These are phyloP conservation scores for Drosophila greeni DNA, from an alignment of 2,888 invertebrate species.

Conservation along the genomic window DNA sequence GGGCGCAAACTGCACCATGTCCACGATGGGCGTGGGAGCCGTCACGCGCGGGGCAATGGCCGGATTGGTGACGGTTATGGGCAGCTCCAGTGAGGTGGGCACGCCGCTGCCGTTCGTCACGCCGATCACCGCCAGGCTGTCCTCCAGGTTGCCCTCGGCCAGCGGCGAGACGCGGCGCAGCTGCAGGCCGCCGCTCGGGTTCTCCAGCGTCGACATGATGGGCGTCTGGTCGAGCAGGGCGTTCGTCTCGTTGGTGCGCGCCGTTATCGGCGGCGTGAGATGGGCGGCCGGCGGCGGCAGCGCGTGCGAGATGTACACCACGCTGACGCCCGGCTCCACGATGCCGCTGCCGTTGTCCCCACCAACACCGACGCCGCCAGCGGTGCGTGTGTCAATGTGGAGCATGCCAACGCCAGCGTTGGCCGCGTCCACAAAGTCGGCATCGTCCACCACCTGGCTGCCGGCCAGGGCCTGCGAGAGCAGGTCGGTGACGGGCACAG, in stretches of 20 bases:
- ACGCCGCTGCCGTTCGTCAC: conserved; percentile 80
- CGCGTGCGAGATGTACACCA: conserved; percentile 62
- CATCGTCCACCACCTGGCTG: conserved; percentile 72
- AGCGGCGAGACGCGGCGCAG: conserved; percentile 45
- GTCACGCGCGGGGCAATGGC: conserved; percentile 81
- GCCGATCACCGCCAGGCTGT: conserved; percentile 82
- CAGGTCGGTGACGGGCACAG: conserved; percentile 80
- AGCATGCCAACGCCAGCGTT: conserved; percentile 54
- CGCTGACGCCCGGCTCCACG: conserved; percentile 17
- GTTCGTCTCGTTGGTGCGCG: conserved; percentile 85
- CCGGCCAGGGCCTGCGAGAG: conserved; percentile 87
- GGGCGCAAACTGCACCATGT: conserved; percentile 50
- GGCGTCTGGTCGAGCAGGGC: conserved; percentile 86
- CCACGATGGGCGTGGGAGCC: conserved; percentile 42
- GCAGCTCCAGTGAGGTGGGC: conserved; percentile 85
- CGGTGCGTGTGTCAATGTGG: conserved; percentile 46
- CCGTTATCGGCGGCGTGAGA: conserved; percentile 70
- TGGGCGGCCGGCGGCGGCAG: conserved; percentile 51
- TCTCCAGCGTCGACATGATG: conserved; percentile 89
- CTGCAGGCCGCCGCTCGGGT: conserved; percentile 79
- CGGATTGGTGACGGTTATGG: conserved; percentile 88
- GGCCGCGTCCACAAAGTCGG: conserved; percentile 47
- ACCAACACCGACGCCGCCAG: not conserved
- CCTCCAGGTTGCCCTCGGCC: conserved; percentile 78
- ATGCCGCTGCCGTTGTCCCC: not conserved